phyloP scores from a whole-genome alignment of 2,797 vertebrate genomes.

The Gymnoscopelus microlampas region DNA sequence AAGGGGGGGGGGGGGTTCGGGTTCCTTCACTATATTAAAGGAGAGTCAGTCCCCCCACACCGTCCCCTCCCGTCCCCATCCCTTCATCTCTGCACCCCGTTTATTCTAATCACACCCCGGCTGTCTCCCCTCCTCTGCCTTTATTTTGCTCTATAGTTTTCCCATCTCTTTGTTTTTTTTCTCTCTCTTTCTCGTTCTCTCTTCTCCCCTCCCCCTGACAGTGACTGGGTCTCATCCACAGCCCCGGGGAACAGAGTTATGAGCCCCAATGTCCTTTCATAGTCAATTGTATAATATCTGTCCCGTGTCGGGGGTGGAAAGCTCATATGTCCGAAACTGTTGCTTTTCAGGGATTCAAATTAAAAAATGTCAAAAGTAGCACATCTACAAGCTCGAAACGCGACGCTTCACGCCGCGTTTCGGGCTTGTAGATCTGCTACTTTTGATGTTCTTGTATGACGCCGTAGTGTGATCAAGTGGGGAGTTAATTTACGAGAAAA shows the following conservation, averaged over 20 bases:
- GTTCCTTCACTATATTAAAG: conserved; percentile 83
- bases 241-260: conserved; percentile 80
- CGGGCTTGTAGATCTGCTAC: too few relatives aligned
- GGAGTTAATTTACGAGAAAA: too few relatives aligned
- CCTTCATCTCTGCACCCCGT: conserved; percentile 76
- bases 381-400: too few relatives aligned
- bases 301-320: too few relatives aligned
- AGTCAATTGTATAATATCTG: conserved; percentile 75
- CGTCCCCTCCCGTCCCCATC: conserved; percentile 53
- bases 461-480: too few relatives aligned
- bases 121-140: conserved; percentile 74
- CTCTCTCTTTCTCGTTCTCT: conserved; percentile 39
- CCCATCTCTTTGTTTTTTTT: conserved; percentile 82
- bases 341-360: too few relatives aligned
- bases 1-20: conserved; percentile 55
- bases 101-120: conserved; percentile 83
- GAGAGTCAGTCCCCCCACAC: conserved; percentile 74
- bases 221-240: conserved; percentile 76
- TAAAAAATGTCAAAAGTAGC: too few relatives aligned
- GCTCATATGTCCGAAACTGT: too few relatives aligned
- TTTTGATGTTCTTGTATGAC: too few relatives aligned
- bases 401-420: too few relatives aligned
- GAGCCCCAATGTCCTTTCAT: conserved; percentile 81
- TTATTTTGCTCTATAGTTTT: conserved; percentile 79
- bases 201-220: conserved; percentile 60